Conservation (phyloP, 2,888 invertebrate species). For the Rhodophaea formosa region DNA sequence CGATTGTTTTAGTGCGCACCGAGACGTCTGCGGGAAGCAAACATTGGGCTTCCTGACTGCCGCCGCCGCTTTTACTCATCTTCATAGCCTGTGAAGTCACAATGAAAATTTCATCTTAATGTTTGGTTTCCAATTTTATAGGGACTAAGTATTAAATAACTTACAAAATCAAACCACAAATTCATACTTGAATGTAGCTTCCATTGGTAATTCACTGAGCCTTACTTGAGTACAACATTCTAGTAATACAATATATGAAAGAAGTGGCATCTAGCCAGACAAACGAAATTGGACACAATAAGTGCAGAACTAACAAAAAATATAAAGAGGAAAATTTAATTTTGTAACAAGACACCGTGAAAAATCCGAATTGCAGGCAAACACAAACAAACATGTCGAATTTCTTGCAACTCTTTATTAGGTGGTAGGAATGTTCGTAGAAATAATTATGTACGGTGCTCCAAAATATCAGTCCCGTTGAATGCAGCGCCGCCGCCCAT, state of each 20-base stretch:
- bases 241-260: background rate
- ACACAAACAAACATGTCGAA: conserved; percentile 43
- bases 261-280: background rate
- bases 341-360: conserved; percentile 46
- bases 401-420: conserved; percentile 71
- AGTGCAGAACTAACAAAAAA: conserved; percentile 22
- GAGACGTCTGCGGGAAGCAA: conserved; percentile 71
- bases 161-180: too few relatives aligned
- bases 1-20: conserved; percentile 79
- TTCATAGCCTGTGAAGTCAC: background rate
- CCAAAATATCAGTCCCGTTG: conserved; percentile 58
- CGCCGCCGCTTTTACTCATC: conserved; percentile 18
- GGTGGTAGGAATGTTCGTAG: conserved; percentile 65
- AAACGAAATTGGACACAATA: conserved; percentile 21
- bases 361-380: conserved; percentile 48
- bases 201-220: too few relatives aligned
- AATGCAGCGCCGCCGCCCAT: conserved; percentile 52
- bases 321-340: conserved; percentile 28
- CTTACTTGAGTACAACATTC: background rate
- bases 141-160: too few relatives aligned
- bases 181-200: too few relatives aligned
- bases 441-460: conserved; percentile 77
- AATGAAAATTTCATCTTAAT: background rate
- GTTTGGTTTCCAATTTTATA: too few relatives aligned
- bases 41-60: conserved; percentile 66